Evolutionary conservation across 2,888 invertebrate genomes (phyloP).

Genomic region (Criorhina ranunculi): DNA sequence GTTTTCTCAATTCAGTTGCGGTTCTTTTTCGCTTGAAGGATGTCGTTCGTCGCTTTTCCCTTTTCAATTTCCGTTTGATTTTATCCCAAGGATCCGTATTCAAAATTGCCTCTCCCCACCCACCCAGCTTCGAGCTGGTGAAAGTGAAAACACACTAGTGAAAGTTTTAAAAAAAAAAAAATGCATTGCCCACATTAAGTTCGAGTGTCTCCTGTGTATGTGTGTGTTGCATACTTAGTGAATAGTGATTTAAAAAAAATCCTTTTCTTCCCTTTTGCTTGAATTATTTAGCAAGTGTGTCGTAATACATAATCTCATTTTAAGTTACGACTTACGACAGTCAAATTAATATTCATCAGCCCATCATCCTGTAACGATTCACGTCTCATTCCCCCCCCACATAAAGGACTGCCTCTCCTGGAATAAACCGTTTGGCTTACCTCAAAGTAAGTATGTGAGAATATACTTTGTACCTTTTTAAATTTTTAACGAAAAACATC

Average conservation of each 20-base stretch:
- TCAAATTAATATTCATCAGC: constrained; percentile 68
- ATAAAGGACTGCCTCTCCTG: constrained; percentile 34
- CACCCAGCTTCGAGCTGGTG: constrained; percentile 29
- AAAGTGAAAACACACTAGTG: constrained; percentile 69
- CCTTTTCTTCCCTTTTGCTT: constrained; percentile 12
- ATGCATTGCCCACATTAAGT: neutral
- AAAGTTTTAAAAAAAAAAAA: constrained; percentile 29
- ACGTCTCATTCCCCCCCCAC: constrained; percentile 28
- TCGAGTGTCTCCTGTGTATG: constrained; percentile 1
- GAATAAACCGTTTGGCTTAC: constrained; percentile 66
- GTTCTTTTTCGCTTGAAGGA: constrained; percentile 77
- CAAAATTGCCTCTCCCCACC: neutral
- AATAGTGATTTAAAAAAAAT: neutral
- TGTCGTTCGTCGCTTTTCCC: constrained; percentile 56
- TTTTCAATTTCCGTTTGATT: constrained; percentile 54
- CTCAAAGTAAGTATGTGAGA: constrained; percentile 72
- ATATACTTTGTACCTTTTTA: constrained; percentile 64
- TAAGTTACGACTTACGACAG: constrained; percentile 17
- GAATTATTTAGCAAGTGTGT: constrained; percentile 55
- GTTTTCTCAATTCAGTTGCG: constrained; percentile 82
- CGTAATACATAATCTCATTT: constrained; percentile 29
- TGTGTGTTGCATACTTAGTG: constrained; percentile 9
- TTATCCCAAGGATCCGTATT: constrained; percentile 30
- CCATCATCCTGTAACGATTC: constrained; percentile 48
- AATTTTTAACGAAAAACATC: constrained; percentile 76